Base-by-base conservation (phyloP, 2,113 vertebrate genomes). In the Proterorhinus semilunaris region DNA sequence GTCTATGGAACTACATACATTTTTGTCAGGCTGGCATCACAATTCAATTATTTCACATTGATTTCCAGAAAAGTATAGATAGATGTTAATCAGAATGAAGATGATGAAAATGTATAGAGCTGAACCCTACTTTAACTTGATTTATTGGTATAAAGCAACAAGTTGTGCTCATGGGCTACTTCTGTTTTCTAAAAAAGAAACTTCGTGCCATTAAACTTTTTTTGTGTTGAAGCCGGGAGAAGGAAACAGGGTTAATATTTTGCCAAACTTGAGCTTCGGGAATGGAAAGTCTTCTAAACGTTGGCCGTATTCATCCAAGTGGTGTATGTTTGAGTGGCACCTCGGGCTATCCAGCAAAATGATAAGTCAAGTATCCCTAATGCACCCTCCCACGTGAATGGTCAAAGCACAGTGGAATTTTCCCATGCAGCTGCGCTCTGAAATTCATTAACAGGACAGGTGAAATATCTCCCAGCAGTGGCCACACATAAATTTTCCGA, bases 371-470 rank as follows among this genome's bases (percentile, higher is more conserved):
- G 49, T 46, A 16, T 72, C 65, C 66, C 69, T 63, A 76, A 78
- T 68, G 76, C 58, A 47, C 51, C 42, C 43, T 4, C 16, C 54
- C 13, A 62, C 7, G n/a, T 51, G 13, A 6, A 46, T 5, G n/a
- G 52, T 50, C 44, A 11, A 7, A 3, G 61, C 74, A 77, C 75
- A 81, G 66, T 69, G 73, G 70, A 50, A 51, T 72, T 79, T 72
- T 74, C 47, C 21, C 65, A 54, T 54, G 15, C 17, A 42, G 45
- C 53, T 65, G 42, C 7, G 70, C 54, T n/a, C 36, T 78, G 71
- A 76, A 69, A 81, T 74, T 82, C 74, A 77, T 79, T 82, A 80
- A 68, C 72, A 13, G 68, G 50, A 81, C 71, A 66, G 78, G 69
- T 84, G 65, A 78, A 59, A 57, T 66, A 48, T 79, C 47, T 69